Evolutionary conservation across 2,888 invertebrate genomes (phyloP), one percentile per base, ranked within the genome.

Genomic region (Blomia tropicalis): DNA sequence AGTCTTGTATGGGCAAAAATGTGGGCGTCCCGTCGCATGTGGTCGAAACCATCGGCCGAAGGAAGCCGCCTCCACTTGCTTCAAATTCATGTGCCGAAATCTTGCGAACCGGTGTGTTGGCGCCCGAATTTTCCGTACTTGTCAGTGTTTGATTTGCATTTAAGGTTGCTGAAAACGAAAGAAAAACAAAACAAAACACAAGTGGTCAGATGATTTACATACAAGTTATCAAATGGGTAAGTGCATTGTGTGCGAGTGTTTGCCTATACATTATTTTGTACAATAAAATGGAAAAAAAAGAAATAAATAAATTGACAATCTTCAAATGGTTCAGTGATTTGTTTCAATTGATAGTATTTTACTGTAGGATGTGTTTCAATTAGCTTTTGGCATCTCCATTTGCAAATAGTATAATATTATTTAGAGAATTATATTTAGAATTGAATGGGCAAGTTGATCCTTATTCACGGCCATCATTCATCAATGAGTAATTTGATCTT

Each of bases 21-120:
- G 92, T 92, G 56, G 88, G 89, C 23, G 88, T 87, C 19, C 93
- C 93, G 74, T 92, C 92, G 65, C 91, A 85, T 25, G 88, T 90
- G 7, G 66, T 68, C 71, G 87, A 90, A 69, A 93, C 87, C 76
- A 93, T 85, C 66, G 92, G 91, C 73, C 90, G 89, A 67, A 91
- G 77, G 25, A 90, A 80, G 66, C 43, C 19, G 17, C 60, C 56
- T 17, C 91, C 91, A 27, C 91, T 89, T 11, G 87, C 82, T 76
- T 92, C 92, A 74, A 93, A 93, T 76, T 93, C 92, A 77, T 91
- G 91, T 63, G 92, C 91, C 60, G 92, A 92, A 74, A 93, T 91
- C 79, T 80, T 83, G 77, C 86, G 81, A 68, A 92, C 91, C 58
- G 92, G 93, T 62, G 92, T 92, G 66, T 91, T 88, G 60, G 89